These are phyloP conservation scores for Hippasteria phrygiana DNA, from an alignment of 53 echinoderm and acorn worm species.

Conservation along the genomic window DNA sequence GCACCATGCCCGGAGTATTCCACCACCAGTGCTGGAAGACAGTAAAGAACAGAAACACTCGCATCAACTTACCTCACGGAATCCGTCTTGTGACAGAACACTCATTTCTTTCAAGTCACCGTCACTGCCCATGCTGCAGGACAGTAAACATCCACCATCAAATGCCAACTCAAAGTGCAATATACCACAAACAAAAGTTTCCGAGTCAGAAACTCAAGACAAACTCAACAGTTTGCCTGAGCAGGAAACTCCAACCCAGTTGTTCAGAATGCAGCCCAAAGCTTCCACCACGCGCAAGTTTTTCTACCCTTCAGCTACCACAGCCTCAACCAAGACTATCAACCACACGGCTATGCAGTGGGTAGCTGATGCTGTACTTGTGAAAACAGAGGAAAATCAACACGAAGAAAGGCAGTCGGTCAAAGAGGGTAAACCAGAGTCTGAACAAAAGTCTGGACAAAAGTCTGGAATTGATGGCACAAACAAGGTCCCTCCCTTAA, in stretches of 20 bases:
- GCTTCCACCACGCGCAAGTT: constrained; percentile 48
- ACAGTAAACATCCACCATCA: neutral
- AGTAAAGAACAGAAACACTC: neutral
- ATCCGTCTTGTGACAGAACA: neutral
- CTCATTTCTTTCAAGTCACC: neutral
- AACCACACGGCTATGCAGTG: constrained; percentile 60
- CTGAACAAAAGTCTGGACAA: neutral
- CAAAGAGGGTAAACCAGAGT: neutral
- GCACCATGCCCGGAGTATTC: neutral
- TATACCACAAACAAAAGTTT: neutral
- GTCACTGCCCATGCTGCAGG: neutral
- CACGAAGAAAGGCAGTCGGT: constrained; percentile 8
- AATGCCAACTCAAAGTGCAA: neutral
- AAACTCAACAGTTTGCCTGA: neutral
- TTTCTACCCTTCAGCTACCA: constrained; percentile 58
- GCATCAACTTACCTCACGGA: neutral
- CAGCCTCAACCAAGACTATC: neutral
- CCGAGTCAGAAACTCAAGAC: neutral
- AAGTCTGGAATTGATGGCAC: neutral
- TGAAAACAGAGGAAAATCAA: constrained; percentile 66
- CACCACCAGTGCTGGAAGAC: neutral
- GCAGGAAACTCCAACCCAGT: constrained; percentile 12
- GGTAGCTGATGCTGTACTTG: constrained; percentile 62
- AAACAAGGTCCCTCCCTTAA: neutral
- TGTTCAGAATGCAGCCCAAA: constrained; percentile 63